Base-by-base conservation (phyloP, 2,888 invertebrate species). In the Galeruca laticollis region DNA sequence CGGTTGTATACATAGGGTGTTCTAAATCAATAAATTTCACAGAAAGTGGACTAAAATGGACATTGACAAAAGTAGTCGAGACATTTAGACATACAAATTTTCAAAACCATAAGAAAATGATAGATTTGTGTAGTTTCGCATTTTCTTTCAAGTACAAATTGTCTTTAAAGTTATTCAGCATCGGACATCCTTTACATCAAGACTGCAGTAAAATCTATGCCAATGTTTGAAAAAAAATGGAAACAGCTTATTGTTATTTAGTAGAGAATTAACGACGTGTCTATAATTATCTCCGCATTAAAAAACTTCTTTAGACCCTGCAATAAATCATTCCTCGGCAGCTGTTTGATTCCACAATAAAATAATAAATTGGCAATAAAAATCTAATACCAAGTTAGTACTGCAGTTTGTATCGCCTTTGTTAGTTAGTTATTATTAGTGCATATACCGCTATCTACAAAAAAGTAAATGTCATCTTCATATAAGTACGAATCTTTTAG, bases 361-460 rank as follows among this genome's bases (percentile, higher is more conserved):
- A 40, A 40, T 40, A 40, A 40, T 40, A 40, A 40, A 40, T 40
- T 40, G 40, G 40, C 40, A 40, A 40, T 40, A 40, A 40, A 40
- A 40, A 40, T 40, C 40, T 40, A 40, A 40, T 40, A 40, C n/a
- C 40, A n/a, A 40, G 13, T 40, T 40, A 40, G 40, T n/a, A 40
- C 11, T n/a, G 40, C n/a, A 40, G 40, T n/a, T 40, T 2, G 40
- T 40, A 40, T 40, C n/a, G 40, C 51, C 51, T 51, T 51, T 51
- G 51, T 51, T 10, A 21, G 51, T 51, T 10, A 21, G 21, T 51
- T 18, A 51, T 51, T 18, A 20, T 51, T 13, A 21, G 51, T 51
- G 51, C 51, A 51, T 51, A 21, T 51, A 51, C 51, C 51, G 51
- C 51, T 51, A 51, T 21, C 9, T 51, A n/a, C 40, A 3, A 51